Evolutionary conservation across 2,797 vertebrate species (phyloP).

Genomic region (Centropyge bicolor): DNA sequence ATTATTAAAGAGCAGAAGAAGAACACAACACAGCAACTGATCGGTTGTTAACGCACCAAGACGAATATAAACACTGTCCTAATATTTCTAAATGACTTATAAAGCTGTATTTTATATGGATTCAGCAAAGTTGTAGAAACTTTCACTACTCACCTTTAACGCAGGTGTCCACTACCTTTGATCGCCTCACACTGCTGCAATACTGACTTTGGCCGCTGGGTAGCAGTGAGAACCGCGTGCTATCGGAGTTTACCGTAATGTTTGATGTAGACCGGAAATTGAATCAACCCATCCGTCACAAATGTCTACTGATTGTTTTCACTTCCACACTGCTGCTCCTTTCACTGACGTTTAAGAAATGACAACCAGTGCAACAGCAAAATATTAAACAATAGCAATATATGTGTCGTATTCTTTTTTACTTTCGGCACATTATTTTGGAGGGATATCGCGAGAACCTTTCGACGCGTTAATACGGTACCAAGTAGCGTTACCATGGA

Average conservation of each 20-base stretch:
- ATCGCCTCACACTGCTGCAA: slow-evolving; percentile 1
- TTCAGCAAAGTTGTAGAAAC: slow-evolving; percentile 19
- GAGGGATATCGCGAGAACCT: background rate
- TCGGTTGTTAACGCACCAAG: background rate
- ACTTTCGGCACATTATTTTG: background rate
- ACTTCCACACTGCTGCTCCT: background rate
- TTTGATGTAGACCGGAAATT: background rate
- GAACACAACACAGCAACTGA: background rate
- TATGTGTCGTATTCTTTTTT: rapidly evolving
- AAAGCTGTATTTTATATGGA: background rate
- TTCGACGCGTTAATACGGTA: slow-evolving; percentile 53
- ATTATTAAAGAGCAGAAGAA: slow-evolving; percentile 19
- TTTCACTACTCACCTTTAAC: slow-evolving; percentile 48
- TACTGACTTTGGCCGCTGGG: slow-evolving; percentile 23
- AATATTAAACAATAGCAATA: background rate
- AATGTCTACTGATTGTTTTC: background rate
- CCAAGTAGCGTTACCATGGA: slow-evolving; percentile 76
- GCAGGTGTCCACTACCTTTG: slow-evolving; percentile 61
- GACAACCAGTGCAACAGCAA: rapidly evolving
- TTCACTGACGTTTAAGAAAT: background rate
- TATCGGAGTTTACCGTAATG: slow-evolving; percentile 60
- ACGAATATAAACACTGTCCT: background rate
- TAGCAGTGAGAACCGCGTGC: slow-evolving; percentile 35
- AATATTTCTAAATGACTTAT: background rate
- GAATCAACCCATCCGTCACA: rapidly evolving